A percentile compares a stretch with the other conserved stretches of the same genome.
Conservation (phyloP, 2,797 vertebrate genomes). For the Microctenopoma stevenorrisi region DNA sequence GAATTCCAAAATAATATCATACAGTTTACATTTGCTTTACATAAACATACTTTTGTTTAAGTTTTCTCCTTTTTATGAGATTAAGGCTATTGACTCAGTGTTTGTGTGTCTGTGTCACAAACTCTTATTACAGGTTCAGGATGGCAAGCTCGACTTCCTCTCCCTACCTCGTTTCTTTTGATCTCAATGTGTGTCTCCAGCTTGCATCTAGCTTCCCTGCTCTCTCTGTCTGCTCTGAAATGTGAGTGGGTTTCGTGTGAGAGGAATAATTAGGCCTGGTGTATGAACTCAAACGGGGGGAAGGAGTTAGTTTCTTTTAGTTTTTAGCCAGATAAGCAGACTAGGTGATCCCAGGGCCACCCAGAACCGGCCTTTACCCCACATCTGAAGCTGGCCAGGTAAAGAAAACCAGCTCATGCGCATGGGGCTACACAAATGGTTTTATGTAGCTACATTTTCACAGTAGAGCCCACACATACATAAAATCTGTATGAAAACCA, state of each 20-base stretch:
- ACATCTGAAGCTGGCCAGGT: slow-evolving; percentile 66
- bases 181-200: slow-evolving; percentile 44
- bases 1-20: background rate
- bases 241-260: slow-evolving; percentile 68
- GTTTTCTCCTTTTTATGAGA: slow-evolving; percentile 8
- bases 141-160: slow-evolving; percentile 24
- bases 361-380: slow-evolving; percentile 64
- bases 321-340: slow-evolving; percentile 54
- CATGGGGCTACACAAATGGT: slow-evolving; percentile 31
- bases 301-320: slow-evolving; percentile 60
- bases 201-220: slow-evolving; percentile 32
- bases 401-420: slow-evolving; percentile 37
- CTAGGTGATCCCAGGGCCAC: slow-evolving; percentile 73
- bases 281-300: slow-evolving; percentile 70
- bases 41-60: background rate
- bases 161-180: slow-evolving; percentile 49
- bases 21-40: background rate
- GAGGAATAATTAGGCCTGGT: slow-evolving; percentile 60
- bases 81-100: slow-evolving; percentile 19
- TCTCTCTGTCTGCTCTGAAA: slow-evolving; percentile 55
- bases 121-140: slow-evolving; percentile 29
- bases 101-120: slow-evolving; percentile 17
- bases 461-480: slow-evolving; percentile 35
- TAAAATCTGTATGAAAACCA: slow-evolving; percentile 70
- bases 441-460: slow-evolving; percentile 57